Base-by-base conservation (phyloP, 2,888 invertebrate genomes). In the Micoletzkya japonica region DNA sequence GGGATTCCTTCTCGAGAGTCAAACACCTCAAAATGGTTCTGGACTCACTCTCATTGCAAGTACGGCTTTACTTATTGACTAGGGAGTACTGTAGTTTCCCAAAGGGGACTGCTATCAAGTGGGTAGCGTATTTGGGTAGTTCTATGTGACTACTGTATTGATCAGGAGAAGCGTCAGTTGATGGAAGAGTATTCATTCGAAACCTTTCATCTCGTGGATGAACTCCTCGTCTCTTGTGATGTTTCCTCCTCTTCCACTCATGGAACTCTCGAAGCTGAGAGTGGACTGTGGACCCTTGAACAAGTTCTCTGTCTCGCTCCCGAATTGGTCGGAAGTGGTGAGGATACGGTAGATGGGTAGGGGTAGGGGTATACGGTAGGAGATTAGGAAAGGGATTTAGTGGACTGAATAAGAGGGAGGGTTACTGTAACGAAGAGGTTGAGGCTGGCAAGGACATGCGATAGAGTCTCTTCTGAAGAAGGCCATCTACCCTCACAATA, bases 381-480 rank as follows among this genome's bases (percentile, higher is more conserved):
- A n/a, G n/a, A n/a, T n/a, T n/a, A 26, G 44, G 17, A 60, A 28
- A 17, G 58, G 20, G 10, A 14, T 44, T 10, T 44, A 44, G 10
- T 44, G 52, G 7, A 52, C 6, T 26, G 52, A 52, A 6, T 14
- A 14, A n/a, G 7, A 17, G 57, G 44, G 44, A 44, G 44, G 20
- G 10, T 20, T 20, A 44, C 20, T 56, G 1, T 36, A 30, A 60
- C 28, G 36, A 14, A 61, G 44, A 32, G 30, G 26, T 49, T 17
- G 28, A 80, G 77, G 84, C 14, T 84, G 84, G 84, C 84, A 84
- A 58, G 70, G 77, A 20, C 79, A 83, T 57, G 84, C 83, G 14
- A 84, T 84, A 36, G 84, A 85, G 64, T 77, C 77, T 1, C 76
- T 81, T 10, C 73, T 84, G n/a, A 83, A 83, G 72, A 81, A 84